These are phyloP conservation scores for Drosophila neutralis DNA, from an alignment of 2,888 invertebrate genomes.

Conservation along the genomic window DNA sequence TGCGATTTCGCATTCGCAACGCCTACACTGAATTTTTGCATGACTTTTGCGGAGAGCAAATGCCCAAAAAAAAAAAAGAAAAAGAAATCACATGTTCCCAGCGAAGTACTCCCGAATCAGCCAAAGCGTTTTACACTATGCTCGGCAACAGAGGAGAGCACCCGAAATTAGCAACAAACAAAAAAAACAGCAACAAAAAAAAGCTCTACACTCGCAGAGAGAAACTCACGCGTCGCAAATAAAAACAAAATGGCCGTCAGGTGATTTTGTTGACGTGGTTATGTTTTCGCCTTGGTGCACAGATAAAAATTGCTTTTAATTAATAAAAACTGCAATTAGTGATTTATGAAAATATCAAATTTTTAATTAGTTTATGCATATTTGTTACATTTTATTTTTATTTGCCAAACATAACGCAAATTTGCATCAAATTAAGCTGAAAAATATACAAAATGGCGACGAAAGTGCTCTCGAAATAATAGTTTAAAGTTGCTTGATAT, in stretches of 20 bases:
- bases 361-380: background rate
- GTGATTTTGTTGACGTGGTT: conserved; percentile 61
- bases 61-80: conserved; percentile 21
- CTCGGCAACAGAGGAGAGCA: conserved; percentile 42
- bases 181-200: conserved; percentile 11
- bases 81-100: conserved; percentile 53
- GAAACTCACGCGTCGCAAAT: conserved; percentile 49
- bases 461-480: background rate
- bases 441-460: conserved; percentile 61
- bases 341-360: background rate
- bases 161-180: conserved; percentile 63
- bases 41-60: conserved; percentile 4
- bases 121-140: conserved; percentile 16
- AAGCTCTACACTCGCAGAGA: conserved; percentile 41
- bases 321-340: conserved; percentile 2
- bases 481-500: background rate
- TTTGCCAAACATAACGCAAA: background rate
- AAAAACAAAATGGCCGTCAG: conserved; percentile 70
- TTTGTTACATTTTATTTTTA: background rate
- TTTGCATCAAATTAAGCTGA: background rate
- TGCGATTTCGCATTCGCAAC: background rate
- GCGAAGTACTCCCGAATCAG: conserved; percentile 23
- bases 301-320: conserved; percentile 6
- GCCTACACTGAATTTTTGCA: conserved; percentile 16
- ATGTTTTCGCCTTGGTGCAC: conserved; percentile 3